Percentiles rank a stretch among this genome's conserved stretches.
These are phyloP conservation scores for Lepidurus packardi DNA, from an alignment of 1,140 invertebrate genomes.

Conservation along the genomic window DNA sequence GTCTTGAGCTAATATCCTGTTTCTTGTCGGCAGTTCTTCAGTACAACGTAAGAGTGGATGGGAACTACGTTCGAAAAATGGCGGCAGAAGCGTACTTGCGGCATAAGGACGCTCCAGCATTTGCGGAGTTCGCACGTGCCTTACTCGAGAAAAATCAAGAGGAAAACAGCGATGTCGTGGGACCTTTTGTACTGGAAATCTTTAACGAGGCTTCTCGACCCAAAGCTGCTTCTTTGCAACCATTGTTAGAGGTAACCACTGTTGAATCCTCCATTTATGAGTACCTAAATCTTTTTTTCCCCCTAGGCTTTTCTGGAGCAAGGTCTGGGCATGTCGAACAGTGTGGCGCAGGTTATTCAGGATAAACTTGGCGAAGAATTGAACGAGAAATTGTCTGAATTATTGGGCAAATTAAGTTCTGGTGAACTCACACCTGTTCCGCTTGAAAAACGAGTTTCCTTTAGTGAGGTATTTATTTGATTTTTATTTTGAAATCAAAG, in stretches of 20 bases:
- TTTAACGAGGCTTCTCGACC: conserved; percentile 37
- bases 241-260: conserved; percentile 39
- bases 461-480: neutral
- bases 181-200: conserved; percentile 51
- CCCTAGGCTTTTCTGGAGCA: conserved; percentile 52
- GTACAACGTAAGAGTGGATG: conserved; percentile 28
- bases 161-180: conserved; percentile 44
- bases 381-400: conserved; percentile 54
- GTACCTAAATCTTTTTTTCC: conserved; percentile 38
- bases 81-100: conserved; percentile 19
- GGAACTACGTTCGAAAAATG: conserved; percentile 17
- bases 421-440: conserved; percentile 47
- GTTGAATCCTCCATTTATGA: neutral
- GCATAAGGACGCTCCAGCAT: neutral
- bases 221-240: conserved; percentile 38
- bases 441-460: neutral
- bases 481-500: neutral
- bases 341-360: conserved; percentile 54
- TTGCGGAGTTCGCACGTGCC: conserved; percentile 33
- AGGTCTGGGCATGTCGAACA: conserved; percentile 57
- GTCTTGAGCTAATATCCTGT: neutral
- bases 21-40: conserved; percentile 34
- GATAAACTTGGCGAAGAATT: conserved; percentile 55
- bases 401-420: conserved; percentile 57
- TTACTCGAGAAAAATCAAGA: conserved; percentile 46